Evolutionary conservation across 2,888 invertebrate genomes (phyloP), one percentile per base, ranked within the genome.

Genomic region (Celastrina argiolus): DNA sequence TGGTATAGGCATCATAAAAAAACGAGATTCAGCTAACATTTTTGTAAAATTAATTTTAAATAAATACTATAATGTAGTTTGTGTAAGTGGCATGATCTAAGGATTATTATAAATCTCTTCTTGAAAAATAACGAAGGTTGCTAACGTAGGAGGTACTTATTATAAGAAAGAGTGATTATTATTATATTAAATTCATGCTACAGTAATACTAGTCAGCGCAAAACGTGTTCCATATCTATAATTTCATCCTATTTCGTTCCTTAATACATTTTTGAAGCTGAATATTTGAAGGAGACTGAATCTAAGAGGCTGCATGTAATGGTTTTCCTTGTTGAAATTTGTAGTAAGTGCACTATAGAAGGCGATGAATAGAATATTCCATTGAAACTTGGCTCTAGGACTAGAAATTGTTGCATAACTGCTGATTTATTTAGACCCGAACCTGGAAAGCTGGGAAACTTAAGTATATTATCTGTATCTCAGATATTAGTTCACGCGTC

Each of bases 301-400:
- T 80, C 78, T 72, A 73, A 69, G 72, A 75, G 74, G 74, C 75
- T 74, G 64, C 39, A 69, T 73, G 74, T 80, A 81, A 81, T 81
- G 78, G 79, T 77, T 76, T 77, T 73, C 72, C 72, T 76, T 74
- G 76, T 74, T 79, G 75, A 79, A 81, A 80, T 81, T 80, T 81
- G 78, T 81, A 79, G 78, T 81, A 80, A 82, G 78, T 82, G 82
- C 81, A 81, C 80, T 78, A 78, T 75, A 74, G 73, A 72, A 75
- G 70, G 69, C 73, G 73, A 79, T 82, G 83, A 85, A 85, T 83
- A 79, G 81, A 84, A 82, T 85, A 85, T 83, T 84, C 83, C 80
- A 85, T 72, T 70, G 68, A 70, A 70, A 70, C 58, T 66, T 66
- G 58, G 65, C 42, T 41, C 31, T 31, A 31, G 58, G 12, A 16